Percentiles rank a stretch among this genome's conserved stretches.
Conservation (phyloP, 2,797 vertebrate species). For the Enteromius radiatus region DNA sequence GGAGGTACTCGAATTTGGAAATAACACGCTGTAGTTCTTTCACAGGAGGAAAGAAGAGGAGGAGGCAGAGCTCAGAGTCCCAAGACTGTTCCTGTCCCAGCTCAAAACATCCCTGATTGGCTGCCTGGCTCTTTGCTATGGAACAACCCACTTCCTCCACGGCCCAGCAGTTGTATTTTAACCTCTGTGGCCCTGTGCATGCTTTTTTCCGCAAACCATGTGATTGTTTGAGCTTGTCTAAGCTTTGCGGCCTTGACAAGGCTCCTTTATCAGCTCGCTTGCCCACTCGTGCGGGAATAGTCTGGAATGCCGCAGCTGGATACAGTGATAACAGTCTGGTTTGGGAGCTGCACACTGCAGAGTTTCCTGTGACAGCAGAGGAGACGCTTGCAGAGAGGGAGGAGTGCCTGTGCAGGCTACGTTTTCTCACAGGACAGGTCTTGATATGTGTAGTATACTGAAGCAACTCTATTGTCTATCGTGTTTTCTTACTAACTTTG, state of each 20-base stretch:
- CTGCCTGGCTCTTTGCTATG: slow-evolving; percentile 23
- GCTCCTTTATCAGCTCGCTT: slow-evolving; percentile 43
- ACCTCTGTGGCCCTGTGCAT: neutral
- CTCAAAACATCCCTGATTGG: slow-evolving; percentile 53
- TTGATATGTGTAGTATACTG: neutral
- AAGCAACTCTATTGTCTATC: neutral
- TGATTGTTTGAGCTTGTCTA: slow-evolving; percentile 26
- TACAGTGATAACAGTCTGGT: slow-evolving; percentile 33
- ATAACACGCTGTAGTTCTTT: slow-evolving; percentile 14
- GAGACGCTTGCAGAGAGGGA: slow-evolving; percentile 12
- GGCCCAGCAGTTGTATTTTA: slow-evolving; percentile 36
- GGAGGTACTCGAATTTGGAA: neutral
- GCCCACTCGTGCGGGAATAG: slow-evolving; percentile 16
- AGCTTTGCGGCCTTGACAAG: slow-evolving; percentile 42
- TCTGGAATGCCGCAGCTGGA: slow-evolving; percentile 44
- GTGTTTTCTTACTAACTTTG: neutral
- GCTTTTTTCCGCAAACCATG: neutral
- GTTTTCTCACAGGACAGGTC: slow-evolving; percentile 7
- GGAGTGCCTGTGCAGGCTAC: neutral
- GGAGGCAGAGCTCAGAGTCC: neutral
- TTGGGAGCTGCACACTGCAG: slow-evolving; percentile 21
- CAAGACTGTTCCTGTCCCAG: slow-evolving; percentile 38
- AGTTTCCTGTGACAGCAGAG: slow-evolving; percentile 24
- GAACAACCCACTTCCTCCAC: slow-evolving; percentile 45
- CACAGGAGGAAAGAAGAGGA: slow-evolving; percentile 2